Base-by-base conservation (phyloP, 2,888 invertebrate species). In the Drosophila pseudotalamancana region DNA sequence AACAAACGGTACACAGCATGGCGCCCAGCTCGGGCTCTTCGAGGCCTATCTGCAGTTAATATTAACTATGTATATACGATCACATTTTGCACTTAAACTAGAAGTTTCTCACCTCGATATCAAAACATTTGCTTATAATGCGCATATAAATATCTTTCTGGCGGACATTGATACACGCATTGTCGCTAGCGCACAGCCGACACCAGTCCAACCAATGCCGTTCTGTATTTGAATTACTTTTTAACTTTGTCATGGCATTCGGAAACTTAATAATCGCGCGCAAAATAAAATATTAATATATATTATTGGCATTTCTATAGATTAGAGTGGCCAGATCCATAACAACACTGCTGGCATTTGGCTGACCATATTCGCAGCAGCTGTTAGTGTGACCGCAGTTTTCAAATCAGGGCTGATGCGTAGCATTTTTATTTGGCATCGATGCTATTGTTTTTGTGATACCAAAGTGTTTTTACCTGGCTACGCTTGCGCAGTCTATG, bases 91-190 rank as follows among this genome's bases (percentile, higher is more conserved):
- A 23, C 8, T 31, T 6, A 11, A 2, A 6, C 3, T 25, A 8
- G 6, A 1, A 12, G 4, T 27, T 53, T 39, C 63, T 46, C 21
- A 83, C 80, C 56, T 83, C 63, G 8, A 80, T 69, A 46, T 80
- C 80, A 14, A 80, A 80, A 23, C 74, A 73, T 23, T 80, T 83
- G 60, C 80, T 79, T 4, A 80, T 79, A n/a, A 69, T 50, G 4
- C 48, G 18, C 42, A 77, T 62, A 9, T 66, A 59, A n/a, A 16
- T 43, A 9, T 75, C 63, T 9, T 62, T 65, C 4, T 69, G 35
- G 12, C 42, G 40, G 4, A 56, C 54, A 27, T 63, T 60, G 3
- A 61, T 46, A 1, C 4, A 6, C 6, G 72, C 69, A 11, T 60
- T 53, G 6, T 77, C 72, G 21, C 40, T 74, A 2, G 84, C 80